Percentiles rank a stretch among this genome's conserved stretches.
These are phyloP conservation scores for Amphiura filiformis DNA, from an alignment of 35 echinoderm and acorn worm genomes.

Conservation along the genomic window DNA sequence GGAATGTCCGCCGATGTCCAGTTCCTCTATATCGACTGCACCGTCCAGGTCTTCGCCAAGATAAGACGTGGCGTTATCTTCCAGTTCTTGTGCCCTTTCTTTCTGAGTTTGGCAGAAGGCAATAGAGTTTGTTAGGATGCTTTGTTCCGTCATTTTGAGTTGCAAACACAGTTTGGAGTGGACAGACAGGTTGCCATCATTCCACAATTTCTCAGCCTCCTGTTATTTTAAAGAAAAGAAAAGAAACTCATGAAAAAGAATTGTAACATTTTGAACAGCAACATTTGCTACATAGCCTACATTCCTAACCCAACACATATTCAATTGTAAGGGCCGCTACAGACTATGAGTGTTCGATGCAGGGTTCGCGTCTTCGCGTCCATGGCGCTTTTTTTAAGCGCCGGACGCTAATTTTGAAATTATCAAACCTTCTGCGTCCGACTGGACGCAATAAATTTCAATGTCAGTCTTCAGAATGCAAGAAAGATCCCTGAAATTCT, in stretches of 20 bases:
- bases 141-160: constrained; percentile 58
- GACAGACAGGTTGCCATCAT: constrained; percentile 30
- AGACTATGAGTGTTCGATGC: no score
- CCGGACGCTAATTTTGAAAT: no score
- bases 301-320: no score
- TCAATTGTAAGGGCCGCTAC: no score
- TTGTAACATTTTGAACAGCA: no score
- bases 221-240: constrained; percentile 16
- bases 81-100: constrained; percentile 37
- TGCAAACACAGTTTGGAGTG: constrained; percentile 56
- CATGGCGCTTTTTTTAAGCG: no score
- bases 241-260: neutral
- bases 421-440: no score
- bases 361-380: no score
- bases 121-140: constrained; percentile 66
- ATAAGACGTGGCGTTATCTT: constrained; percentile 53
- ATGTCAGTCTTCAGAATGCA: no score
- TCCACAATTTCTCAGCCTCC: constrained; percentile 53
- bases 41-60: constrained; percentile 9
- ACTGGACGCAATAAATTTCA: no score
- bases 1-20: neutral
- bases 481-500: no score
- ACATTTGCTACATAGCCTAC: no score
- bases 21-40: constrained; percentile 21
- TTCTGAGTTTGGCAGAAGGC: constrained; percentile 45